Conservation (phyloP, 2,113 vertebrate genomes). For the Tilapia sparmanii region DNA sequence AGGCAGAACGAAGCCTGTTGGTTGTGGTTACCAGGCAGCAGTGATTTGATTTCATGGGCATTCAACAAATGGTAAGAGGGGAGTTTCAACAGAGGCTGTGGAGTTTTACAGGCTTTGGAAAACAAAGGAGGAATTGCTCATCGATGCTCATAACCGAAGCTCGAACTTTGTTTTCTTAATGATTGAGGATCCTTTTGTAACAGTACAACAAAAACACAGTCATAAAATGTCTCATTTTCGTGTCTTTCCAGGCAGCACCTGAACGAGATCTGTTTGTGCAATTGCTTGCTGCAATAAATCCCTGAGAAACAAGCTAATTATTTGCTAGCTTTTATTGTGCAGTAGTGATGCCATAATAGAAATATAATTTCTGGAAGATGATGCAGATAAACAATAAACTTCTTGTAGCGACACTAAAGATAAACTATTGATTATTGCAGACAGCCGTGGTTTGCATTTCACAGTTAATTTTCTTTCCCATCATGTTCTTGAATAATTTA, state of each 20-base stretch:
- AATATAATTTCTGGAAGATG: not conserved
- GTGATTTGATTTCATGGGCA: slow-evolving; percentile 8
- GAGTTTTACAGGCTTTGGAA: not conserved
- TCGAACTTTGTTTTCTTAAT: not conserved
- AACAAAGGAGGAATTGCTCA: not conserved
- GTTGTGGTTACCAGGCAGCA: slow-evolving; percentile 18
- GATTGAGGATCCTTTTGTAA: not conserved
- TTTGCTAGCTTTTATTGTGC: not conserved
- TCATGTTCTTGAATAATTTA: not conserved
- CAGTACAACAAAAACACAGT: not conserved
- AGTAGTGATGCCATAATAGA: not conserved
- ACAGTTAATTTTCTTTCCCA: not conserved
- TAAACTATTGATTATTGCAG: slow-evolving; percentile 9
- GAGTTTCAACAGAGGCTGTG: not conserved
- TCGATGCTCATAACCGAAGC: not conserved
- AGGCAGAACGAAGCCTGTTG: slow-evolving; percentile 5
- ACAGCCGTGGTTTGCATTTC: not conserved
- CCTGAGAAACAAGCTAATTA: not conserved
- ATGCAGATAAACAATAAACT: not conserved
- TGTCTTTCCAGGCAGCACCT: not conserved
- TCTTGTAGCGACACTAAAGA: not conserved
- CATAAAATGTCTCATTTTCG: not conserved
- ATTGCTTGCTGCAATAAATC: not conserved
- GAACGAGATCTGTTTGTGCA: not conserved
- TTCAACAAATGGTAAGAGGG: slow-evolving; percentile 3